Base-by-base conservation (phyloP, 1,140 invertebrate genomes). In the Drosophila paulistorum region DNA sequence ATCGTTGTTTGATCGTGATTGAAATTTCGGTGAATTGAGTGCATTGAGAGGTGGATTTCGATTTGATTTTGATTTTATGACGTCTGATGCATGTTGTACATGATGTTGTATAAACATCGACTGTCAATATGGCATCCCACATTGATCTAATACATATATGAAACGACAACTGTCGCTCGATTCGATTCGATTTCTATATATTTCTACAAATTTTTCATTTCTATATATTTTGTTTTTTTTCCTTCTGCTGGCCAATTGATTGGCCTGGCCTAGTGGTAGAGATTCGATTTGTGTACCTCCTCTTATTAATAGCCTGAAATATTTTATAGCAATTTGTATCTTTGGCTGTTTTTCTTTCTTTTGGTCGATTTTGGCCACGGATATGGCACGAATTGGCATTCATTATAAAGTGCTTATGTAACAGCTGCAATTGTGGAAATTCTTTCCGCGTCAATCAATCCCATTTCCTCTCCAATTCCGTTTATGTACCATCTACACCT, bases 291-390 rank as follows among this genome's bases (percentile, higher is more conserved):
- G 79, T 74, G 73, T 82, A 83, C 69, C 79, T 23, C 17, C 23
- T 86, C 76, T 89, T 86, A 86, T 89, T 86, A 86, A 86, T 86
- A 83, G 83, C 84, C 20, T 68, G 10, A 74, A 89, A 89, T 83
- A 87, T 86, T 86, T 86, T 79, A 83, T 82, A 69, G 79, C 77
- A 84, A 86, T 86, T 86, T 87, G 79, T 79, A 86, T 86, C 82
- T 87, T 76, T 87, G 82, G 83, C 75, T 83, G 20, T 23, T 51
- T 51, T 45, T 45, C 13, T 45, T 45, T 45, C 14, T 45, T 45
- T 45, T 45, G 14, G 79, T 14, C 81, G 81, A 84, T 85, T 76
- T 64, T 86, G 83, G 83, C 75, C 79, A 83, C 82, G 79, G 83
- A 87, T 81, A 77, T 79, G 77, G 65, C 71, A 71, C 68, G 81